Percentiles rank a stretch among this genome's conserved stretches.
Conservation (phyloP, 2,113 vertebrate genomes). For the Gallinago paraguaiae region DNA sequence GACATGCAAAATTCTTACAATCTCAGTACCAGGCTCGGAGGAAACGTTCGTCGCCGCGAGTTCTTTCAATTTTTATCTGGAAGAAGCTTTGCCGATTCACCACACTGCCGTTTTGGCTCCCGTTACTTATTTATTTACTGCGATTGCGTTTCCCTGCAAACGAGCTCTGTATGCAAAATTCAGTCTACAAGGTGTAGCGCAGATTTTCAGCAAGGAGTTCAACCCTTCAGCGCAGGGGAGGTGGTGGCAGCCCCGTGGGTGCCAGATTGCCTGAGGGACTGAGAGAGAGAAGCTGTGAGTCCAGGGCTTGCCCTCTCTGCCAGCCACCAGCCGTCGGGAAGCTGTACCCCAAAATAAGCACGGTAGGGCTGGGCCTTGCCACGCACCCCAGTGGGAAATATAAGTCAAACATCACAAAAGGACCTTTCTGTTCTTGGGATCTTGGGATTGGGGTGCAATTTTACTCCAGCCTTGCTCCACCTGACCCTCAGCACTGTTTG, state of each 20-base stretch:
- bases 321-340: not conserved
- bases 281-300: conserved; percentile 8
- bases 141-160: not conserved
- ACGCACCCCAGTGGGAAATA: not conserved
- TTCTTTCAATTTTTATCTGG: not conserved
- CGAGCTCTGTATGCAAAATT: not conserved
- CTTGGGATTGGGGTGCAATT: not conserved
- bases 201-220: not conserved
- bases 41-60: not conserved
- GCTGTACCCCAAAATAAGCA: conserved; percentile 3
- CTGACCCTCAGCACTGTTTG: not conserved
- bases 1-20: conserved; percentile 65
- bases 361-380: rapidly evolving
- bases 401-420: not conserved
- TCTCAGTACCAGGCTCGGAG: conserved; percentile 45
- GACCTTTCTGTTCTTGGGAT: not conserved
- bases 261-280: conserved; percentile 42
- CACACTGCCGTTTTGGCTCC: not conserved
- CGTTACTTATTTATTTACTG: not conserved
- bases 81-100: not conserved
- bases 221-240: not conserved
- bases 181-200: not conserved
- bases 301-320: conserved; percentile 13
- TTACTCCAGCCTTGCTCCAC: not conserved
- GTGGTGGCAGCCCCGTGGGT: not conserved